Evolutionary conservation across 2,888 invertebrate species (phyloP), one percentile per base, ranked within the genome.

Genomic region (Scaptomyza caliginosa): DNA sequence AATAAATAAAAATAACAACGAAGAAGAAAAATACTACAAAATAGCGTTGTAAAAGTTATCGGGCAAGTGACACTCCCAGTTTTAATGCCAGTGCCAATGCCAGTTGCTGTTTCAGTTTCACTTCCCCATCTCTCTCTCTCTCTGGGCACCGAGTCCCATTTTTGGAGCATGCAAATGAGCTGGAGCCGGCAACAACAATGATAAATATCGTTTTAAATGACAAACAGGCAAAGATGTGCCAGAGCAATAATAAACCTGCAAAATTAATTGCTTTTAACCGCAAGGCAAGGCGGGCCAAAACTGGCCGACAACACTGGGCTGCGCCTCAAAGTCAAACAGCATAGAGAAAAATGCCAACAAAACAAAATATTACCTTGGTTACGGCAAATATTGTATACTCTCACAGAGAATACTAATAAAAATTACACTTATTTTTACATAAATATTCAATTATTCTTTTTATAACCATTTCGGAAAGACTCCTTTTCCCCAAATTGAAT

Each of bases 161-260:
- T 54, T 51, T 26, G 58, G 63, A 50, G 49, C 62, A 74, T 74
- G 75, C 75, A 74, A 74, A 74, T 75, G 57, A 77, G 72, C 52
- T 21, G 36, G 32, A 58, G 75, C 55, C 51, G 80, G 62, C 72
- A 74, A 70, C 67, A 74, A 70, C 65, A 67, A 74, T 79, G 82
- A 85, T 81, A 85, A 79, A 79, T 79, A 78, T 85, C 78, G 66
- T 64, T 81, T 77, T 84, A 74, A 79, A 71, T 84, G 82, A 81
- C 82, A 80, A 77, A 77, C 68, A 56, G 63, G 72, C 64, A 64
- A 65, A 52, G 74, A 74, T 76, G 76, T 76, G 76, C 72, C 64
- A 50, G 66, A 62, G 63, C 74, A 77, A 73, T 77, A 77, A 77
- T 72, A 77, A 75, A 73, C 75, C 75, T 70, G 64, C 59, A 66